Evolutionary conservation across 1,140 invertebrate genomes (phyloP), one percentile per base, ranked within the genome.

Genomic region (Hyles euphorbiae): DNA sequence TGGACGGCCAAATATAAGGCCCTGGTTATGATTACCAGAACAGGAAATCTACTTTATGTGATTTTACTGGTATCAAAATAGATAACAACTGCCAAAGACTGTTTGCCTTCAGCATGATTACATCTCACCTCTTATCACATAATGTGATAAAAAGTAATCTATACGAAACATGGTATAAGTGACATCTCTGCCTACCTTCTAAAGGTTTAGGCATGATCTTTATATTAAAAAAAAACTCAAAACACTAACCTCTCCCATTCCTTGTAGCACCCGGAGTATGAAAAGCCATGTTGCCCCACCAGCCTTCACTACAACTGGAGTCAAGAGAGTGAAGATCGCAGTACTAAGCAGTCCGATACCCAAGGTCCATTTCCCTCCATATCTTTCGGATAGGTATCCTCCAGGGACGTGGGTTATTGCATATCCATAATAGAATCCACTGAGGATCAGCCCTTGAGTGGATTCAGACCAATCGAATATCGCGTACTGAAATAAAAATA

Each of bases 231-330:
- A 22, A 22, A 22, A 22, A 22, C 0, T n/a, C 22, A 22, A 34
- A 10, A 34, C 56, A 40, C 36, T 40, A 40, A 88, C 91, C 74
- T 94, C 93, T 45, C 93, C 93, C 34, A 94, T 82, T 33, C 94
- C 94, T 90, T 94, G 93, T 3, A 94, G 70, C 0, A 94, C 88
- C n/a, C 93, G 89, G 0, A 93, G 79, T 3, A 92, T 87, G 58
- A 94, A 92, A 22, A 95, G 72, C 63, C 90, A 91, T 34, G 78
- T 90, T 3, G 91, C 90, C 32, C 89, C 91, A 60, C 88, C 89
- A 43, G 67, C 81, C 68, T 84, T 77, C 0, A 91, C 89, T 1
- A 89, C 88, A 0, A 81, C 68, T n/a, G 90, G 91, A 48, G 82
- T 92, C 34, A 90, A 68, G 55, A 92, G 78, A 33, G 91, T 91